Percentiles rank a stretch among this genome's conserved stretches.
Evolutionary conservation across 2,888 invertebrate species (phyloP).

Genomic region (Thysanoteuthis rhombus): DNA sequence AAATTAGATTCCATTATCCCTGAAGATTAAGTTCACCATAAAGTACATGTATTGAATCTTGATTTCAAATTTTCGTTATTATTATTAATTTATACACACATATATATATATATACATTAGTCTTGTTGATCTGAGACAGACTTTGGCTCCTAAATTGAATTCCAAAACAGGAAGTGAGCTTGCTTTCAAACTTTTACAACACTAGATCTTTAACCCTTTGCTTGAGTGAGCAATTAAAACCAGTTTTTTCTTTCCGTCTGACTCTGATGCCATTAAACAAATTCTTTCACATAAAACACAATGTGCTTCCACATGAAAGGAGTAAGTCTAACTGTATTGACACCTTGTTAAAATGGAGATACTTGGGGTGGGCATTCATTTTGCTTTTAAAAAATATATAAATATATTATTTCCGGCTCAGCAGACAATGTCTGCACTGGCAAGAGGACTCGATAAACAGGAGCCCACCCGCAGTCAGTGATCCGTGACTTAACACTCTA

Average conservation of each 20-base stretch:
- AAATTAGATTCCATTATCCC: too few relatives aligned
- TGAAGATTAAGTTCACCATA: too few relatives aligned
- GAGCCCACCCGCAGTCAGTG: too few relatives aligned
- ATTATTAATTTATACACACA: too few relatives aligned
- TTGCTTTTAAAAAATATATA: too few relatives aligned
- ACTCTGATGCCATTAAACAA: not conserved
- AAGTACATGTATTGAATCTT: too few relatives aligned
- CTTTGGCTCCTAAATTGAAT: not conserved
- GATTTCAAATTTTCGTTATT: too few relatives aligned
- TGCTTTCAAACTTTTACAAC: not conserved
- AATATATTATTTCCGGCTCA: too few relatives aligned
- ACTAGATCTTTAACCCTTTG: not conserved
- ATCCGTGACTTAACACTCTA: too few relatives aligned
- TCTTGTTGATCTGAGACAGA: not conserved
- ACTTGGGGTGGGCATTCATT: not conserved
- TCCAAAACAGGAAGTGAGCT: not conserved
- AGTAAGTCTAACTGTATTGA: not conserved
- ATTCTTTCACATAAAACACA: not conserved
- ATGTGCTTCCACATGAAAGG: not conserved
- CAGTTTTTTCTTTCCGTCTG: not conserved
- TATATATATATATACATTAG: too few relatives aligned
- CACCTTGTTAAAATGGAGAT: not conserved
- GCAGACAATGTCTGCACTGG: too few relatives aligned
- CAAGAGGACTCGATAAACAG: too few relatives aligned
- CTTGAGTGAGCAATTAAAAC: not conserved